Base-by-base conservation (phyloP, 2,888 invertebrate species). In the Luffia ferchaultella region DNA sequence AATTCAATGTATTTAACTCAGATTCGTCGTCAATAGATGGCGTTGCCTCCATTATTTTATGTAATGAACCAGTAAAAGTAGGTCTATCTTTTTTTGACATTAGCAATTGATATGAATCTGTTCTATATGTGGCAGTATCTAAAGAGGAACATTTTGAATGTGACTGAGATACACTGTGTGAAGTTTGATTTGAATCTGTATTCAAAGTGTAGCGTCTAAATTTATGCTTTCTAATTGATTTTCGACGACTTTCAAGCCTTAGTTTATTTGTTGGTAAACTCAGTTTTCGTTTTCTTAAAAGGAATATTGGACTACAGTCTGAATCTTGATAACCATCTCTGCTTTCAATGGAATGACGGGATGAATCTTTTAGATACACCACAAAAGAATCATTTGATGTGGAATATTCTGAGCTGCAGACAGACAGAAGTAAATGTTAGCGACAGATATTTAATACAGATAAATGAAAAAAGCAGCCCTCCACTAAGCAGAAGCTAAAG, bases 281-380 rank as follows among this genome's bases (percentile, higher is more conserved):
- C 2, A 16, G 3, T 7, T 20, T 48, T 2, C 17, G 1, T 48
- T 42, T 48, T 41, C 7, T 30, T 12, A 30, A 16, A 12, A 12
- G 2, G 12, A 48, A 46, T 20, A 16, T n/a, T 5, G 68, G 70
- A 55, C 73, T 78, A 2, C 56, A 42, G 51, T 79, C 77, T 0
- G 80, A 73, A 51, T 79, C 77, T 61, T 70, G 68, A 55, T 80
- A 78, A 1, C 74, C 76, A 57, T 73, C 73, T n/a, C 67, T 70
- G 54, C 73, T 77, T 42, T 77, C 77, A 46, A 69, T 51, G 1
- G 73, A 70, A 45, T 65, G 56, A 16, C 55, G 50, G 3, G 64
- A 59, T 7, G 30, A 30, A 3, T 30, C 30, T 7, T 30, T 30
- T 12, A 30, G 12, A 12, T 7, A 12, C 30, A 30, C 12, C 3